Evolutionary conservation across 2,888 invertebrate genomes (phyloP).

Genomic region (Drosophila monieri): DNA sequence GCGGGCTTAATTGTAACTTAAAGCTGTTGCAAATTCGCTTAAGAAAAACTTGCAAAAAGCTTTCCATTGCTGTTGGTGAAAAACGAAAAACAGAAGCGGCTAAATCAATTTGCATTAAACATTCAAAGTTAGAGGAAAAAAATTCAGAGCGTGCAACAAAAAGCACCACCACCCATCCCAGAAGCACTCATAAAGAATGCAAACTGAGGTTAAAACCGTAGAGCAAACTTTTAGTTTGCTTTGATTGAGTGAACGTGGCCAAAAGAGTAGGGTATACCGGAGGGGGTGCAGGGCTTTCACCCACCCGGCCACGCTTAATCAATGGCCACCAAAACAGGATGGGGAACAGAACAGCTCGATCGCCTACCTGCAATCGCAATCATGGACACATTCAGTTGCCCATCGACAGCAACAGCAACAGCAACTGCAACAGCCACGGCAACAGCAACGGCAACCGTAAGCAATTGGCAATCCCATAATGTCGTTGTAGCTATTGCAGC

Average conservation of each 20-base stretch:
- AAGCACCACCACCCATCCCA: constrained; percentile 18
- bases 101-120: constrained; percentile 66
- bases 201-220: constrained; percentile 55
- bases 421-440: constrained; percentile 16
- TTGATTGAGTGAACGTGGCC: constrained; percentile 53
- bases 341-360: constrained; percentile 35
- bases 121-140: constrained; percentile 35
- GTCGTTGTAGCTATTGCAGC: constrained; percentile 47
- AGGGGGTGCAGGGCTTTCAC: constrained; percentile 11
- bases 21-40: constrained; percentile 49
- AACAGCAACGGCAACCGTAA: constrained; percentile 62
- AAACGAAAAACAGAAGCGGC: constrained; percentile 25
- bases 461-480: constrained; percentile 69
- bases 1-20: constrained; percentile 54
- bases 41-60: constrained; percentile 27
- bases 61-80: constrained; percentile 10
- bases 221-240: constrained; percentile 47
- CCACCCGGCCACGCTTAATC: constrained; percentile 68
- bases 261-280: constrained; percentile 5
- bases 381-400: constrained; percentile 62
- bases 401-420: constrained; percentile 22
- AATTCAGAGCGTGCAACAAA: constrained; percentile 13
- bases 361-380: constrained; percentile 51
- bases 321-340: constrained; percentile 52
- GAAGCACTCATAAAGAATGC: constrained; percentile 57